A percentile compares a stretch with the other conserved stretches of the same genome.
Evolutionary conservation across 1,140 invertebrate genomes (phyloP).

Genomic region (Trichoplusia ni): DNA sequence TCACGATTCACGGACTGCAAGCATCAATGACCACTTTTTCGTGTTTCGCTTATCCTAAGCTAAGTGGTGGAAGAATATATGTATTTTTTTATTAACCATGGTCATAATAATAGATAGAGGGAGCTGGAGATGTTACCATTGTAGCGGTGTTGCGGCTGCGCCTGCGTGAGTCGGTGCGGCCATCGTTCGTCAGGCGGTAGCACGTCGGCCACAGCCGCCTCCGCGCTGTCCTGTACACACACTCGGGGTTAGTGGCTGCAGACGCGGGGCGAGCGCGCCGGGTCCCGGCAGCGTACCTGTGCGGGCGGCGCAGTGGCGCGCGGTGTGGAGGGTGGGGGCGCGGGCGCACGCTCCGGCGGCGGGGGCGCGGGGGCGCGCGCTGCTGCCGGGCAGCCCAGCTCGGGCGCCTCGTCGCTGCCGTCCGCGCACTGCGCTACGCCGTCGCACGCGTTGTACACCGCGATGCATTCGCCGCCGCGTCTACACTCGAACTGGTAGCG

Average conservation of each 20-base stretch:
- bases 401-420: slow-evolving; percentile 93
- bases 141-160: slow-evolving; percentile 59
- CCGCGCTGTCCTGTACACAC: not conserved
- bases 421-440: slow-evolving; percentile 96
- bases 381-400: slow-evolving; percentile 87
- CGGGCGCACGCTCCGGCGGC: not conserved
- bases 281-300: too few species aligned
- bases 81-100: too few species aligned
- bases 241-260: too few species aligned
- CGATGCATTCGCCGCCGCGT: slow-evolving; percentile 94
- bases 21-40: too few species aligned
- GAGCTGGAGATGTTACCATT: slow-evolving; percentile 25
- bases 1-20: too few species aligned
- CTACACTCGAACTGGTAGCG: slow-evolving; percentile 94
- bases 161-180: slow-evolving; percentile 68
- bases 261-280: too few species aligned
- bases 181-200: slow-evolving; percentile 45
- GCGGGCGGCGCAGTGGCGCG: not conserved
- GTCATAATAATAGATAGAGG: too few species aligned
- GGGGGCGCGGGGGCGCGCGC: slow-evolving; percentile 27
- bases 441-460: slow-evolving; percentile 97
- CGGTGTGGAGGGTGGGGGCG: not conserved
- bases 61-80: too few species aligned
- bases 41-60: too few species aligned
- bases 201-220: slow-evolving; percentile 1